Evolutionary conservation across 2,888 invertebrate species (phyloP).

Genomic region (Epistrophe eligans): DNA sequence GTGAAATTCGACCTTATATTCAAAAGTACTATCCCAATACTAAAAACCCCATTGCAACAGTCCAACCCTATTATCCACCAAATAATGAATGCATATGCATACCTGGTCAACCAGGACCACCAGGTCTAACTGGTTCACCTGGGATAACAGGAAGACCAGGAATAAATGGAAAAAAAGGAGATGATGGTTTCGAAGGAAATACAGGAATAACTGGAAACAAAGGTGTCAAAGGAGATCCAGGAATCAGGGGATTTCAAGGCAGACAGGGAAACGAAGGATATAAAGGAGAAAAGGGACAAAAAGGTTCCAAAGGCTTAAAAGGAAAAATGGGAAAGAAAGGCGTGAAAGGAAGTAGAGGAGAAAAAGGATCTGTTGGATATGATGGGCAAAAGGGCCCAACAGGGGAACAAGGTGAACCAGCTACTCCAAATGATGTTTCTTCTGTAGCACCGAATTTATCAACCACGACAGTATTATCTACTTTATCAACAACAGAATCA

Average conservation of each 20-base stretch:
- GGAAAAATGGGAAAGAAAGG: neutral
- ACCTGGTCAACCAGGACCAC: neutral
- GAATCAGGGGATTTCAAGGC: neutral
- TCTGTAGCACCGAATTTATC: no score
- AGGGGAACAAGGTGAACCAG: no score
- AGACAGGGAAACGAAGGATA: neutral
- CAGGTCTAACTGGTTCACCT: neutral
- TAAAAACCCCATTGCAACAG: neutral
- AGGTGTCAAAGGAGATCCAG: neutral
- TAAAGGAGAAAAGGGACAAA: neutral
- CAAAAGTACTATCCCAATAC: neutral
- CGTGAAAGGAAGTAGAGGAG: neutral
- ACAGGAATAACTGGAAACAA: neutral
- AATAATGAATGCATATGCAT: neutral
- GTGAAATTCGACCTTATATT: neutral
- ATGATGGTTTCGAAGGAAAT: neutral
- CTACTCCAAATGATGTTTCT: no score
- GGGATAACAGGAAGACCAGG: neutral
- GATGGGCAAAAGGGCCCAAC: rapidly evolving
- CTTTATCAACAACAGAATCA: no score
- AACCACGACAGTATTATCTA: no score
- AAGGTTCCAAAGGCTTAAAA: rapidly evolving
- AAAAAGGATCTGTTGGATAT: neutral
- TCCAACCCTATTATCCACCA: neutral
- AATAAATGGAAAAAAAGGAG: neutral